phyloP scores from a whole-genome alignment of 2,888 invertebrate species.

The Oligia strigilis region DNA sequence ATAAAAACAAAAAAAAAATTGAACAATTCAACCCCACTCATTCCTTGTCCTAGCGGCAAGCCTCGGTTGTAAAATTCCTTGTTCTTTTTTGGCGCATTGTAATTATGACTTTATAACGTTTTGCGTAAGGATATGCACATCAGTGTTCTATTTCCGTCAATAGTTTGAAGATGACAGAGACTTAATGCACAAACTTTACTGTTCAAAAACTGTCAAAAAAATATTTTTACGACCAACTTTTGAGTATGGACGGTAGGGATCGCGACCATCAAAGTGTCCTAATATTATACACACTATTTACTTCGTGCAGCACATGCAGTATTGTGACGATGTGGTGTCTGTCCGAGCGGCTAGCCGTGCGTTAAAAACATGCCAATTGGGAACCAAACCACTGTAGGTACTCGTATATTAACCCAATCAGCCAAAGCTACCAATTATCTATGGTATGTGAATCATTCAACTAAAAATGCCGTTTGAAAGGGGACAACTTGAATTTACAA shows the following conservation, averaged over 20 bases:
- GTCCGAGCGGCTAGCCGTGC: conserved; percentile 74
- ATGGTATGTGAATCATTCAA: conserved; percentile 20
- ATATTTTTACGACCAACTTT: background rate
- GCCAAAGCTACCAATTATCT: conserved; percentile 76
- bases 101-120: too few relatives aligned
- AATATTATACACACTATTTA: conserved; percentile 48
- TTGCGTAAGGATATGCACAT: too few relatives aligned
- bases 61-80: too few relatives aligned
- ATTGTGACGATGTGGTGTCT: conserved; percentile 72
- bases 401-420: conserved; percentile 77
- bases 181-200: background rate
- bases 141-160: background rate
- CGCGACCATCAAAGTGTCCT: conserved; percentile 7
- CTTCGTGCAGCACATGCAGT: conserved; percentile 72
- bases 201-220: background rate
- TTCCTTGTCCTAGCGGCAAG: too few relatives aligned
- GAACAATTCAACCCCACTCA: too few relatives aligned
- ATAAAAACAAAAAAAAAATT: too few relatives aligned
- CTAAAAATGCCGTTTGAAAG: conserved; percentile 57
- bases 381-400: conserved; percentile 76
- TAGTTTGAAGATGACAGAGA: background rate
- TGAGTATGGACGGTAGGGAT: background rate
- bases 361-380: conserved; percentile 81
- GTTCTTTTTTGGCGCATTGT: too few relatives aligned
- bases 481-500: conserved; percentile 57